Conservation (phyloP, 2,113 vertebrate species). For the Genyomyrus donnyi region DNA sequence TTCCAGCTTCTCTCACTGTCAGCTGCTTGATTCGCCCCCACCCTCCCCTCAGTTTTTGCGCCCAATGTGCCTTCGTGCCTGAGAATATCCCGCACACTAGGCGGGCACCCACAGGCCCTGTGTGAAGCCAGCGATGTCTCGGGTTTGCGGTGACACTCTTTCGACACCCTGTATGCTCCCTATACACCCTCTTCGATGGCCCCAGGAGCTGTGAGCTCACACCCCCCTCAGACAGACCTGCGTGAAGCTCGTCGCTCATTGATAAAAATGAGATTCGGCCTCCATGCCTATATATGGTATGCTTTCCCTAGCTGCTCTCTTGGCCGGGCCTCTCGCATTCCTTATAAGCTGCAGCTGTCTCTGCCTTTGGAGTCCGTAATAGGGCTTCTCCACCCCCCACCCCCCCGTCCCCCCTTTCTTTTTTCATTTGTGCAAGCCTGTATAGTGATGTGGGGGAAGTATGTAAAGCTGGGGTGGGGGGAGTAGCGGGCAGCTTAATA, state of each 20-base stretch:
- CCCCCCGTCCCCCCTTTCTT: background rate
- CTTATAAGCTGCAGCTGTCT: slow-evolving; percentile 73
- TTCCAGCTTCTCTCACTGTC: background rate
- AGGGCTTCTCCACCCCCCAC: background rate
- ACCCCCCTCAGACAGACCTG: background rate
- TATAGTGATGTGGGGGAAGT: slow-evolving; percentile 37
- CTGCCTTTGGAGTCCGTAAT: slow-evolving; percentile 49
- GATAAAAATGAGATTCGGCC: slow-evolving; percentile 77
- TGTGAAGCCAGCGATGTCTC: background rate
- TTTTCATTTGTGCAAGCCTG: slow-evolving; percentile 12
- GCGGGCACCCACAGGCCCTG: background rate
- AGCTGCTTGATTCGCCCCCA: background rate
- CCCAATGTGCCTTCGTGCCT: background rate
- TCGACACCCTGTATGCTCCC: background rate
- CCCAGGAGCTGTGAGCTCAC: background rate
- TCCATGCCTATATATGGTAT: slow-evolving; percentile 79
- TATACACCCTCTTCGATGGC: background rate
- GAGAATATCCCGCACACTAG: background rate
- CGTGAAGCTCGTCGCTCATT: slow-evolving; percentile 47
- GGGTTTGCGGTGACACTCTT: background rate
- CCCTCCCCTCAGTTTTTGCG: background rate
- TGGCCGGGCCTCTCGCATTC: slow-evolving; percentile 68
- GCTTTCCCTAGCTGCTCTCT: slow-evolving; percentile 64
- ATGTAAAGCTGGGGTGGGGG: background rate
- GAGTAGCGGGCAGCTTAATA: slow-evolving; percentile 18